Base-by-base conservation (phyloP, 2,113 vertebrate species). In the Sus scrofa region DNA sequence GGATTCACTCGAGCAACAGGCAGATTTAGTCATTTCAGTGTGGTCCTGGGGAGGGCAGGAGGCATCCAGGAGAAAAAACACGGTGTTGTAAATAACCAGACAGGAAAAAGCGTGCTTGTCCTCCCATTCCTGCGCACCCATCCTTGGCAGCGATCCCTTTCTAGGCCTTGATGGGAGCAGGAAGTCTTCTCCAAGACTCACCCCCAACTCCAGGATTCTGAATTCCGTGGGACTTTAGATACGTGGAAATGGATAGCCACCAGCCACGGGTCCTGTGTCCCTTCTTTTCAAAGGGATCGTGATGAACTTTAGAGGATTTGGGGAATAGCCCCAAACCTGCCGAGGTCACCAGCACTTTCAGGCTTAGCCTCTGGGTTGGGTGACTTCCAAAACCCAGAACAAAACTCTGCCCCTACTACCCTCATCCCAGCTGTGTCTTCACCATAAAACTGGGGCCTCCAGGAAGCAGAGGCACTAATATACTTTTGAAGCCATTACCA, bases 11-110 rank as follows among this genome's bases (percentile, higher is more conserved):
- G 95, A 95, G 98, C 77, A 89, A 98, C 96, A 98, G 96, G 97
- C 97, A 96, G 67, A 96, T 97, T 98, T 98, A 98, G 98, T 97
- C 94, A 97, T 98, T 98, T 97, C 97, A 93, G 96, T 98, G 97
- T 98, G 98, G 97, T 98, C 98, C 97, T 98, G 94, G 93, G 97
- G 97, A 97, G 93, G 96, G 98, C 97, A 97, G 96, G 95, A 98
- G 92, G 93, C 97, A 70, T 95, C 83, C 95, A 78, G 94, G 93
- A 97, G 98, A 98, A 98, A 96, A 82, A 96, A 62, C 65, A 65
- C 93, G 95, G 20, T 94, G 70, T 84, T 91, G 94, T 98, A 98
- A 98, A 95, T 97, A 98, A 97, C 94, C 89, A 97, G 92, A 97
- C 86, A 98, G 98, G 97, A 97, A 97, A 96, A 87, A 98, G 91